A percentile compares a stretch with the other conserved stretches of the same genome.
phyloP scores from a whole-genome alignment of 92 coral and sea anemone species.

The Epizoanthus scotinus region DNA sequence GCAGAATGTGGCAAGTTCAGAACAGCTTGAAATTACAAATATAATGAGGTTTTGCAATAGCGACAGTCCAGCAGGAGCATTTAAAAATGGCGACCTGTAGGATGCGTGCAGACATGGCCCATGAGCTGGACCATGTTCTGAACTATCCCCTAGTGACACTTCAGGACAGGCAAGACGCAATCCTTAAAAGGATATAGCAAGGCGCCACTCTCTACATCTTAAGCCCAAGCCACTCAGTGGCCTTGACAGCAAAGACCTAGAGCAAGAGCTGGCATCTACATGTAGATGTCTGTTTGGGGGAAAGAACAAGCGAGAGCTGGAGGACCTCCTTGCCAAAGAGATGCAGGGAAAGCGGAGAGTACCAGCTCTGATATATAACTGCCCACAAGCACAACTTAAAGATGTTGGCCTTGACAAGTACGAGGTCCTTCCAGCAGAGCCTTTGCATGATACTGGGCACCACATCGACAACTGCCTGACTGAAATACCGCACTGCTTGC shows the following conservation, averaged over 20 bases:
- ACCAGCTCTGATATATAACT: slow-evolving; percentile 53
- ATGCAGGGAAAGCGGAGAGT: slow-evolving; percentile 57
- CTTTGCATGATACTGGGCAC: slow-evolving; percentile 45
- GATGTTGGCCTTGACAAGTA: slow-evolving; percentile 44
- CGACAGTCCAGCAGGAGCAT: slow-evolving; percentile 56
- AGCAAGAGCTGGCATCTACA: slow-evolving; percentile 43
- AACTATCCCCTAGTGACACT: slow-evolving; percentile 40
- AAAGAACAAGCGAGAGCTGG: slow-evolving; percentile 44
- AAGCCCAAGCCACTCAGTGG: slow-evolving; percentile 37
- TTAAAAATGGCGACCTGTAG: slow-evolving; percentile 52
- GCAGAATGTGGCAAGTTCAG: background rate
- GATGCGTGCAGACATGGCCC: slow-evolving; percentile 35
- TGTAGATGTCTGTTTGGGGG: slow-evolving; percentile 38
- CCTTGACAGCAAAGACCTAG: slow-evolving; percentile 32
- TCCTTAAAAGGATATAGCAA: background rate
- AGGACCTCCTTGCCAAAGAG: slow-evolving; percentile 39
- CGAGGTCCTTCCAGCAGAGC: slow-evolving; percentile 56
- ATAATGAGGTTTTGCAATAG: slow-evolving; percentile 46
- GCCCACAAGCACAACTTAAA: slow-evolving; percentile 50
- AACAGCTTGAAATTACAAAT: background rate
- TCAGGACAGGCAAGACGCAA: slow-evolving; percentile 20
- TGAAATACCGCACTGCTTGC: slow-evolving; percentile 49
- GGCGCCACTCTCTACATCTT: background rate
- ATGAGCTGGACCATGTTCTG: slow-evolving; percentile 48
- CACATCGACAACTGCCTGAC: slow-evolving; percentile 53